Conservation (phyloP, 2,797 vertebrate species). For the Coreius guichenoti region DNA sequence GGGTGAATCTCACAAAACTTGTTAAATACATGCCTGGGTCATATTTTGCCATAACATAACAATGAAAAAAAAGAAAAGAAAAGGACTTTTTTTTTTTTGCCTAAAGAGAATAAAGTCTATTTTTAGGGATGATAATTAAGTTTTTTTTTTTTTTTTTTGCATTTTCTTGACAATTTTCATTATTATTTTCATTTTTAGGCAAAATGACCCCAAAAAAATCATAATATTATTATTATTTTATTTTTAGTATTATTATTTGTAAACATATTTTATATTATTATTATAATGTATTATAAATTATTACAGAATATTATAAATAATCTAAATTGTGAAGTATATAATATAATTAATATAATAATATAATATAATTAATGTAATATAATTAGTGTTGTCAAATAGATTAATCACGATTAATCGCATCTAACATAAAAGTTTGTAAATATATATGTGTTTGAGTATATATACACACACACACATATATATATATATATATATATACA, state of each 20-base stretch:
- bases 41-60: neutral
- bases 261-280: too few species aligned
- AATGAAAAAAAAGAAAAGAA: too few species aligned
- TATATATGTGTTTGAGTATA: too few species aligned
- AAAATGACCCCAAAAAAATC: too few species aligned
- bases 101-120: neutral
- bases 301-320: conserved; percentile 6
- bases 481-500: too few species aligned
- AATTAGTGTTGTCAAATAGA: neutral
- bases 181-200: neutral
- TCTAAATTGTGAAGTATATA: neutral
- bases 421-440: neutral
- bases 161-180: too few species aligned
- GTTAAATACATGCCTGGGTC: neutral
- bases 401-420: neutral
- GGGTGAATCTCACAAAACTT: neutral
- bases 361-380: neutral
- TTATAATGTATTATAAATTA: neutral
- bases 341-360: neutral
- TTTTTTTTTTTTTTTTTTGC: too few species aligned
- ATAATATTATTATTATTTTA: neutral
- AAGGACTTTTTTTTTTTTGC: too few species aligned
- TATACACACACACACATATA: too few species aligned
- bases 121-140: neutral
- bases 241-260: too few species aligned